Evolutionary conservation across 2,888 invertebrate genomes (phyloP), one percentile per base, ranked within the genome.

Genomic region (Zootermopsis nevadensis): DNA sequence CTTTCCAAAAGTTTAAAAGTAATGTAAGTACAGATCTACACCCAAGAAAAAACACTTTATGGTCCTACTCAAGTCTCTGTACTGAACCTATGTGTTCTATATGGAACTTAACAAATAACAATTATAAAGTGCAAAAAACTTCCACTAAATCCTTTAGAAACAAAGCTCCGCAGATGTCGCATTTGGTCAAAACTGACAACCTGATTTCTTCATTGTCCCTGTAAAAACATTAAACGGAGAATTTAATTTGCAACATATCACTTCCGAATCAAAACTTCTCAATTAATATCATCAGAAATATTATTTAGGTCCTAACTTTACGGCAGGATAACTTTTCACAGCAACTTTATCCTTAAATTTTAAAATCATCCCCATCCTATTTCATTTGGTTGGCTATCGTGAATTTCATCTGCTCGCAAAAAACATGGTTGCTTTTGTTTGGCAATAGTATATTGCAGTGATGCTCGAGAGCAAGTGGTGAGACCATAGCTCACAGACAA

Each of bases 151-250:
- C 74, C 66, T 66, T 38, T 66, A 79, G 66, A 79, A 79, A 79
- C 79, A 79, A 79, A 79, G 79, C 79, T 79, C 79, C 79, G 79
- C 38, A 79, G 66, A 79, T 79, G 79, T 79, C 79, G 79, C 60
- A 60, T 24, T 60, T 60, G 15, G 3, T 12, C 79, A 66, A 2
- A 15, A 38, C 48, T 35, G 79, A 10, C 66, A 79, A 79, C 79
- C 31, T 79, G 6, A 31, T 3, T 38, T 60, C 66, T n/a, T 2
- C 33, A 15, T 19, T 30, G 6, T 53, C 10, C n/a, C 31, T 31
- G 12, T 31, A 19, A 10, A 31, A 55, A 77, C 8, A 24, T 30
- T 6, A 24, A 12, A 22, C 8, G 30, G 24, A 30, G 8, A 22
- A 42, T 53, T 0, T 7, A 31, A 2, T 3, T 10, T 24, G 3